Evolutionary conservation across 2,888 invertebrate species (phyloP).

Genomic region (Nematopogon swammerdamellus): DNA sequence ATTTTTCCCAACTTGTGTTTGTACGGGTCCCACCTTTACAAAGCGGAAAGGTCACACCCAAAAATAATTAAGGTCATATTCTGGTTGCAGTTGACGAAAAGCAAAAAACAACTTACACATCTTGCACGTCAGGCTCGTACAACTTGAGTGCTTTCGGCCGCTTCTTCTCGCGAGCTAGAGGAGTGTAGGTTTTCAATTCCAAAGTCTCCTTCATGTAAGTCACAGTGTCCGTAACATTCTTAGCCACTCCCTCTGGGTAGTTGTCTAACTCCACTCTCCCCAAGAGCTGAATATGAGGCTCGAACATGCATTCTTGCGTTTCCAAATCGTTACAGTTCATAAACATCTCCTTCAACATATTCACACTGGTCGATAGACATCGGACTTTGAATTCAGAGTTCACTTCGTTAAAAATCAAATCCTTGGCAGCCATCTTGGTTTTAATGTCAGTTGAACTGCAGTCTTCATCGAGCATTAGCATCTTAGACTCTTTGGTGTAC

Average conservation of each 20-base stretch:
- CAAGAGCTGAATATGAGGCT: constrained; percentile 53
- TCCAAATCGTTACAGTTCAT: constrained; percentile 43
- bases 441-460: constrained; percentile 31
- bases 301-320: constrained; percentile 44
- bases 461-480: constrained; percentile 57
- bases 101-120: constrained; percentile 62
- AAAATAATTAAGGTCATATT: no score
- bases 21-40: no score
- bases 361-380: constrained; percentile 49
- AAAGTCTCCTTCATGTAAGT: constrained; percentile 47
- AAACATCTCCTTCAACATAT: constrained; percentile 59
- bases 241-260: constrained; percentile 59
- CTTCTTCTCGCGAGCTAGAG: constrained; percentile 59
- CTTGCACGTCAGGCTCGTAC: constrained; percentile 83
- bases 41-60: no score
- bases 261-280: constrained; percentile 53
- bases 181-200: constrained; percentile 54
- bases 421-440: constrained; percentile 49
- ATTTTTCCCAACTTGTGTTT: no score
- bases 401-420: constrained; percentile 51
- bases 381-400: constrained; percentile 65
- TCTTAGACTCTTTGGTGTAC: constrained; percentile 45
- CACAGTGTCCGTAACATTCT: constrained; percentile 34
- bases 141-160: constrained; percentile 78
- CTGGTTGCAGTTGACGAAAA: no score